phyloP scores from a whole-genome alignment of 2,797 vertebrate genomes.

The Alca torda region DNA sequence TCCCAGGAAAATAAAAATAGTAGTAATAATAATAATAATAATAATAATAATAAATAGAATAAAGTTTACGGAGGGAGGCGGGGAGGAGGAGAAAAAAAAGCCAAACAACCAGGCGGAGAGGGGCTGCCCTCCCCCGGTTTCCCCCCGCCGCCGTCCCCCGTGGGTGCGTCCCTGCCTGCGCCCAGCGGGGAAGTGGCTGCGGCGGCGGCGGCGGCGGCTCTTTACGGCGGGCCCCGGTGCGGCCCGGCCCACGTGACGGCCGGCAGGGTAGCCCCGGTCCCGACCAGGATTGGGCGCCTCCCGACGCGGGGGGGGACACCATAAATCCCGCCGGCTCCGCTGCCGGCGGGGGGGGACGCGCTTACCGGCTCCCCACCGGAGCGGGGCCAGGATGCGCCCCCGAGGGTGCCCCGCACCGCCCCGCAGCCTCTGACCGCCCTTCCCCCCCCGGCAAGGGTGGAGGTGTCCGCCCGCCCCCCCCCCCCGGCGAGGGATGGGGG shows the following conservation, averaged over 20 bases:
- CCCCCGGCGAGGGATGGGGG: background rate
- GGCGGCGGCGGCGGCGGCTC: background rate
- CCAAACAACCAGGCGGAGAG: background rate
- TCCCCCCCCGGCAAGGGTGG: background rate
- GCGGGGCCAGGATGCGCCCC: background rate
- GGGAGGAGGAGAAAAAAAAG: background rate
- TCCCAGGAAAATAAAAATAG: background rate
- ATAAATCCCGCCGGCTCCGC: background rate
- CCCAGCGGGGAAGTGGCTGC: slow-evolving; percentile 35
- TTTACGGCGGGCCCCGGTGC: slow-evolving; percentile 57
- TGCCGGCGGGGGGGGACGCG: background rate
- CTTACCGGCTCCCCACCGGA: background rate
- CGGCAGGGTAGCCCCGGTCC: slow-evolving; percentile 38
- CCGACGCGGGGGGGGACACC: background rate
- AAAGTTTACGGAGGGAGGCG: background rate
- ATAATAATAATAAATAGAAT: too few species aligned
- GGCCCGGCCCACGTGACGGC: slow-evolving; percentile 52
- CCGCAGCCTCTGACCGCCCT: background rate
- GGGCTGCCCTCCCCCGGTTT: background rate
- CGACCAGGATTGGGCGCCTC: slow-evolving; percentile 46
- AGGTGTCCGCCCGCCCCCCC: background rate
- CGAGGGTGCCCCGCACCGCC: background rate
- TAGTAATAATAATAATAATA: background rate
- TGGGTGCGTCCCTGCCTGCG: slow-evolving; percentile 35
- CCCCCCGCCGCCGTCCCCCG: background rate